These are phyloP conservation scores for Puffinus mauretanicus DNA, from an alignment of 2,113 vertebrate genomes.

Conservation along the genomic window DNA sequence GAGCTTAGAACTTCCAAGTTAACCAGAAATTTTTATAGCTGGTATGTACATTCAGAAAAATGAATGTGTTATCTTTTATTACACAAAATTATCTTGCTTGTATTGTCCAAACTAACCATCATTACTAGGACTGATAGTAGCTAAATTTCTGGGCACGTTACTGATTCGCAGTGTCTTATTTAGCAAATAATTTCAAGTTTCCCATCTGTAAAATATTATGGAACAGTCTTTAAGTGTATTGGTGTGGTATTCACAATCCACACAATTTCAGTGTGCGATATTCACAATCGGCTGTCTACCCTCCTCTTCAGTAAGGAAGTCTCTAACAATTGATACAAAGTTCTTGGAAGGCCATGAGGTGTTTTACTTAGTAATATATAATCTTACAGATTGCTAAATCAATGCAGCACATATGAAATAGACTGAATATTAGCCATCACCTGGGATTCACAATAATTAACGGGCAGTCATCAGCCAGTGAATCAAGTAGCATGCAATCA, in stretches of 20 bases:
- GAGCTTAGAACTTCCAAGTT: background rate
- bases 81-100: background rate
- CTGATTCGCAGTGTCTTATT: background rate
- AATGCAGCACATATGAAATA: no score
- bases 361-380: background rate
- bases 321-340: background rate
- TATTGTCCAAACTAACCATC: background rate
- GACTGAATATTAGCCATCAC: no score
- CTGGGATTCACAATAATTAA: background rate
- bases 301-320: background rate
- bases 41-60: background rate
- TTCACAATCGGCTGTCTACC: no score
- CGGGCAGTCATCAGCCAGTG: background rate
- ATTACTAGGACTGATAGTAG: background rate
- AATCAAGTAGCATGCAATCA: accelerated
- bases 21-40: background rate
- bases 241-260: background rate
- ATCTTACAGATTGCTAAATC: background rate
- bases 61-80: background rate
- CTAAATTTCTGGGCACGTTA: background rate
- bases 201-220: background rate
- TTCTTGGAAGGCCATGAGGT: background rate
- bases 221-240: background rate
- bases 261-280: background rate
- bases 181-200: background rate